Conservation (phyloP, 2,797 vertebrate species). For the Miichthys miiuy region DNA sequence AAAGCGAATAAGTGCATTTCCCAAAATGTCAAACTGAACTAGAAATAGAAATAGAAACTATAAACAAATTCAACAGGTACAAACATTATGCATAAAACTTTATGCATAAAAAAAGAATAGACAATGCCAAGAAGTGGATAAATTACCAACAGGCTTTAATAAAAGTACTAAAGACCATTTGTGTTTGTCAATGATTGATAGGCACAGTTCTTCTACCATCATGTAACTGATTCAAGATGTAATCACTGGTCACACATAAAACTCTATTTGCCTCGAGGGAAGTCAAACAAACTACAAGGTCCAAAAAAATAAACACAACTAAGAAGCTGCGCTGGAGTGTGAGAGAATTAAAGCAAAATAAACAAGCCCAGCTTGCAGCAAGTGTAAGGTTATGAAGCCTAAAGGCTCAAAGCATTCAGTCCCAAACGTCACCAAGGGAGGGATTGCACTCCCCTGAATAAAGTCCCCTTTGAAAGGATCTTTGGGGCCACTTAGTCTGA, state of each 20-base stretch:
- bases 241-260: slow-evolving; percentile 72
- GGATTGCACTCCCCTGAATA: slow-evolving; percentile 64
- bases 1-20: neutral
- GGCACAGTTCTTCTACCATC: slow-evolving; percentile 60
- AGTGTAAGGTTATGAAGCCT: slow-evolving; percentile 70
- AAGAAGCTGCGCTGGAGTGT: slow-evolving; percentile 73
- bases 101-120: neutral
- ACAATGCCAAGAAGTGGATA: neutral
- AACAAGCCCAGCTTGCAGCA: slow-evolving; percentile 75
- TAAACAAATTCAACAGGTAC: neutral
- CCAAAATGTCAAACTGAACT: neutral
- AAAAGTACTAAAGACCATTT: slow-evolving; percentile 21
- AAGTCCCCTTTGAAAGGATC: slow-evolving; percentile 86
- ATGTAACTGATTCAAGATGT: slow-evolving; percentile 74
- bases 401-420: slow-evolving; percentile 71
- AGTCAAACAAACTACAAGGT: slow-evolving; percentile 81
- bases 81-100: neutral
- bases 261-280: slow-evolving; percentile 69
- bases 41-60: neutral
- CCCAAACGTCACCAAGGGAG: slow-evolving; percentile 67
- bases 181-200: slow-evolving; percentile 52
- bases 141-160: slow-evolving; percentile 11
- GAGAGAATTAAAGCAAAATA: slow-evolving; percentile 83
- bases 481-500: slow-evolving; percentile 95
- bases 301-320: slow-evolving; percentile 75